Conservation (phyloP, 2,797 vertebrate species). For the Borostomias antarcticus region DNA sequence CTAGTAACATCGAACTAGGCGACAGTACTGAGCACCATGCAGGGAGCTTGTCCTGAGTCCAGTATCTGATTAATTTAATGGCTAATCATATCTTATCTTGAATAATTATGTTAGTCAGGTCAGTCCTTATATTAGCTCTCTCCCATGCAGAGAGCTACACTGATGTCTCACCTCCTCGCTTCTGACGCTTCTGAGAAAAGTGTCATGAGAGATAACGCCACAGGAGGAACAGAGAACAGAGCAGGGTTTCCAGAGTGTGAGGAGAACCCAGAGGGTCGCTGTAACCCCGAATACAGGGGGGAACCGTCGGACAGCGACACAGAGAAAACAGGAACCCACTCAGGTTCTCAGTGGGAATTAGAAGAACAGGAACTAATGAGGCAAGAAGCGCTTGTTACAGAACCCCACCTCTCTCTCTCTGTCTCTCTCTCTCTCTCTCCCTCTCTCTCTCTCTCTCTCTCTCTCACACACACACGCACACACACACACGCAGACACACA, state of each 20-base stretch:
- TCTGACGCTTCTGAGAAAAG: background rate
- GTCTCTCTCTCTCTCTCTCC: background rate
- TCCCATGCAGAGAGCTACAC: background rate
- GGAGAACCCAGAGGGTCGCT: background rate
- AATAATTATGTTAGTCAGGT: no score
- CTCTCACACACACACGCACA: background rate
- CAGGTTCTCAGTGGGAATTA: background rate
- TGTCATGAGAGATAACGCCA: background rate
- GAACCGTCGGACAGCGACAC: background rate
- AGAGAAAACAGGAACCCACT: background rate
- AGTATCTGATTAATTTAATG: background rate
- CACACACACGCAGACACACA: background rate
- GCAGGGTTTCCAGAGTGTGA: background rate
- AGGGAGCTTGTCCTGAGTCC: background rate
- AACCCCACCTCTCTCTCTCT: background rate
- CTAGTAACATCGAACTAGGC: no score
- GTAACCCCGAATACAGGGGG: background rate
- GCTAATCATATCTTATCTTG: no score
- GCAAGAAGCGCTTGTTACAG: background rate
- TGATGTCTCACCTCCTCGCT: background rate
- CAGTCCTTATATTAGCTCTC: background rate
- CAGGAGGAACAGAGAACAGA: background rate
- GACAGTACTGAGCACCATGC: background rate
- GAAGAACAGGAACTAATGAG: background rate
- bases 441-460: slow-evolving; percentile 1